Evolutionary conservation across 64 coral and sea anemone species (phyloP), one percentile per base, ranked within the genome.

Genomic region (Astreopora myriophthalma): DNA sequence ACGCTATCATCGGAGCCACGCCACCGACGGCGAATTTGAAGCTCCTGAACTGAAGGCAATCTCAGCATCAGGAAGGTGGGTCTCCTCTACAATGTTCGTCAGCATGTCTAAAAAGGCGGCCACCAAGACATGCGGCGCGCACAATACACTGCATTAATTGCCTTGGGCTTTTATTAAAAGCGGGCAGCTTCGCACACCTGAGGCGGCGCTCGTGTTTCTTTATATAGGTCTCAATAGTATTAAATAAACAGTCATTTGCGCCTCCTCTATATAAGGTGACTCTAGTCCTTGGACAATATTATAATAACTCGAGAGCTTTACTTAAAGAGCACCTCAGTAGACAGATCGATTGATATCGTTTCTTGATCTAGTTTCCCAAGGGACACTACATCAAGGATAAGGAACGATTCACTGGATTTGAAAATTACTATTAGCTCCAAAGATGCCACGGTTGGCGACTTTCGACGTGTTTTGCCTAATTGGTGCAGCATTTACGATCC

Each of bases 271-370:
- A 83, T 64, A 83, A 63, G 79, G 79, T 23, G 19, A 35, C 8
- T 17, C 22, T 7, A 11, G 32, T 34, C 8, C 79, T 64, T n/a
- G 33, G 32, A 25, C 79, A 64, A 83, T 83, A 83, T 78, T 48
- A n/a, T 55, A 13, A 55, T 55, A 3, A 30, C 51, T 82, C 26
- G 65, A 39, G 79, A 9, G 31, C 79, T 64, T 80, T 66, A 83
- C 23, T 80, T 83, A 64, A 83, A 83, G 32, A 64, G 79, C 79
- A 64, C 79, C n/a, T n/a, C n/a, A n/a, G 79, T 64, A 36, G 44
- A 22, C 76, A n/a, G 33, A 7, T n/a, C 17, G 51, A 55, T 16
- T 10, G 27, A 64, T 37, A 63, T 64, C 52, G 33, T 24, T 33
- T 46, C 51, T 16, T 27, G 40, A 79, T 25, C 16, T 64, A 16